These are phyloP conservation scores for Chionis minor DNA, from an alignment of 2,113 vertebrate species.

Conservation along the genomic window DNA sequence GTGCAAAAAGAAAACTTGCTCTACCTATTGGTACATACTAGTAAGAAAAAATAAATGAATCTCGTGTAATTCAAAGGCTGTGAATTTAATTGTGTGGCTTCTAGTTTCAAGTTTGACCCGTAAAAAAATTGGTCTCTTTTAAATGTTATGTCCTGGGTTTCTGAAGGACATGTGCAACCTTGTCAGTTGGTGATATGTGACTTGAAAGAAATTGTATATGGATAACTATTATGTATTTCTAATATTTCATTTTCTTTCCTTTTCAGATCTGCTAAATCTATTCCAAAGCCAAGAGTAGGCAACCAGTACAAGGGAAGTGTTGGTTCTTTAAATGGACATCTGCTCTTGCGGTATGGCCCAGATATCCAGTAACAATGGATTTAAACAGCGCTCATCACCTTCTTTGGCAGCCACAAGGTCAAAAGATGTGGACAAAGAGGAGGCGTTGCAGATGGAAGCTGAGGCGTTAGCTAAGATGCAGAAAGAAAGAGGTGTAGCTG, in stretches of 20 bases:
- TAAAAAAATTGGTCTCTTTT: background rate
- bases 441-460: conserved; percentile 97
- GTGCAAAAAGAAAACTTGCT: background rate
- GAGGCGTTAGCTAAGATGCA: conserved; percentile 93
- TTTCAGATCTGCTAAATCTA: conserved; percentile 53
- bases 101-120: background rate
- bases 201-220: background rate
- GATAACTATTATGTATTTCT: background rate
- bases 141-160: background rate
- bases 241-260: conserved; percentile 36
- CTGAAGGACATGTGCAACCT: background rate
- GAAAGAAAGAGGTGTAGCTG: conserved; percentile 77
- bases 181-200: background rate
- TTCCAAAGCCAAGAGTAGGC: background rate
- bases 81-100: background rate
- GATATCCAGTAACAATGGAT: conserved; percentile 89
- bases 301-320: background rate
- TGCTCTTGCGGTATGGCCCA: conserved; percentile 88
- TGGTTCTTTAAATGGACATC: conserved; percentile 76
- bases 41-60: background rate
- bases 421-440: conserved; percentile 92
- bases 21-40: background rate
- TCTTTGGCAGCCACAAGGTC: conserved; percentile 66
- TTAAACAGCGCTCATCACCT: conserved; percentile 80
- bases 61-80: background rate